phyloP scores from a whole-genome alignment of 2,797 vertebrate species.

The Dromococcyx pavoninus region DNA sequence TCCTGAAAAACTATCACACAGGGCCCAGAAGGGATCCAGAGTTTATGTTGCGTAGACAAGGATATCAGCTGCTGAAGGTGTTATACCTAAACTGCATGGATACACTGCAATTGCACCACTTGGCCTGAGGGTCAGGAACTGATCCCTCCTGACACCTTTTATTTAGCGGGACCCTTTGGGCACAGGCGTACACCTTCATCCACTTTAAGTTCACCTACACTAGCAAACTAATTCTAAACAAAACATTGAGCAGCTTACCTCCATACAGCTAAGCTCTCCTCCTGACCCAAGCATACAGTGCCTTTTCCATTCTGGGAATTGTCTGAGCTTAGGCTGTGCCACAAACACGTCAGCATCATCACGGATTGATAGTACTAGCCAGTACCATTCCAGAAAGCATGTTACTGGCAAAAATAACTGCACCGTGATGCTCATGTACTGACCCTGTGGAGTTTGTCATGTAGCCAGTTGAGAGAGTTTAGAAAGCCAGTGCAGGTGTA shows the following conservation, averaged over 20 bases:
- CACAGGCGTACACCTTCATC: neutral
- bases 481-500: neutral
- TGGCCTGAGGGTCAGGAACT: neutral
- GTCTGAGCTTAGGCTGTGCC: neutral
- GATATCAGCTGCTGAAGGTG: neutral
- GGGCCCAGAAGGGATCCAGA: neutral
- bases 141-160: neutral
- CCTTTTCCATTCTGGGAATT: neutral
- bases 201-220: neutral
- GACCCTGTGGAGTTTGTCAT: neutral
- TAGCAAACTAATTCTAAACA: neutral
- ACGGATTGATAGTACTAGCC: too few species aligned
- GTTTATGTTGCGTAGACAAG: accelerated
- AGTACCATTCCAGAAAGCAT: neutral
- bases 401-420: neutral
- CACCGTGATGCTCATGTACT: accelerated
- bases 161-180: neutral
- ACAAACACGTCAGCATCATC: neutral
- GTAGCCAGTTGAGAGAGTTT: neutral
- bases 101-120: accelerated
- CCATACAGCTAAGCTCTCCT: accelerated
- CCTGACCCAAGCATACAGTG: neutral
- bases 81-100: neutral
- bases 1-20: neutral
- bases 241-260: neutral